Conservation (phyloP, 1,140 invertebrate genomes). For the Neodiprion lecontei region DNA sequence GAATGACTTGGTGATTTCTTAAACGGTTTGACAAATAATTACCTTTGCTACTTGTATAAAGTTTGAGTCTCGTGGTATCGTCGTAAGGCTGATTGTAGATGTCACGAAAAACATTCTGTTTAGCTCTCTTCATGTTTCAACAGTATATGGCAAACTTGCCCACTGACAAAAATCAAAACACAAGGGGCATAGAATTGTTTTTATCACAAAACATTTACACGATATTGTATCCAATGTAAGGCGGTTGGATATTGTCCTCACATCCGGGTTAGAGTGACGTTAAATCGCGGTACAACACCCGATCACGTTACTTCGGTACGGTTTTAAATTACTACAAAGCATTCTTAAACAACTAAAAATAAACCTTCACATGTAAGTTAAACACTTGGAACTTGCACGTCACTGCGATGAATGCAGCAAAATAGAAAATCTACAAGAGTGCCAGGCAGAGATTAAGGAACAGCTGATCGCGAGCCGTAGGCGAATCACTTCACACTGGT, state of each 20-base stretch:
- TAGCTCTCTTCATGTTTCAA: constrained; percentile 49
- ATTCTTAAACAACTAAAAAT: background rate
- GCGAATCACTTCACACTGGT: too few species aligned
- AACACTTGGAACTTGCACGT: background rate
- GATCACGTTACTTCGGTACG: too few species aligned
- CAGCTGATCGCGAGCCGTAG: background rate
- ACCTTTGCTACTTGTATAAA: constrained; percentile 64
- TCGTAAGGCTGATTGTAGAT: constrained; percentile 63
- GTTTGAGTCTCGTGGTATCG: constrained; percentile 54
- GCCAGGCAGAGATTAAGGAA: background rate
- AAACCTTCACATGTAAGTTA: background rate
- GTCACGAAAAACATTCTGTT: constrained; percentile 59
- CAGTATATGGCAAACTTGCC: too few species aligned
- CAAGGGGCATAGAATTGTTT: too few species aligned
- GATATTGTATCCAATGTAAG: too few species aligned
- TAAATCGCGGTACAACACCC: too few species aligned
- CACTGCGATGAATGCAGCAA: background rate
- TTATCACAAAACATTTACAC: too few species aligned
- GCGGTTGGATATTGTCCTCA: too few species aligned
- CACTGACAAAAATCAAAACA: too few species aligned
- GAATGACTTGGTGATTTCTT: too few species aligned
- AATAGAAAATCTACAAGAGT: background rate
- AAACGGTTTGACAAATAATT: constrained; percentile 26
- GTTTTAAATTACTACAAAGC: background rate
- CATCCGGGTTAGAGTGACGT: too few species aligned